Evolutionary conservation across 1,140 invertebrate species (phyloP), one percentile per base, ranked within the genome.

Genomic region (Pectinophora gossypiella): DNA sequence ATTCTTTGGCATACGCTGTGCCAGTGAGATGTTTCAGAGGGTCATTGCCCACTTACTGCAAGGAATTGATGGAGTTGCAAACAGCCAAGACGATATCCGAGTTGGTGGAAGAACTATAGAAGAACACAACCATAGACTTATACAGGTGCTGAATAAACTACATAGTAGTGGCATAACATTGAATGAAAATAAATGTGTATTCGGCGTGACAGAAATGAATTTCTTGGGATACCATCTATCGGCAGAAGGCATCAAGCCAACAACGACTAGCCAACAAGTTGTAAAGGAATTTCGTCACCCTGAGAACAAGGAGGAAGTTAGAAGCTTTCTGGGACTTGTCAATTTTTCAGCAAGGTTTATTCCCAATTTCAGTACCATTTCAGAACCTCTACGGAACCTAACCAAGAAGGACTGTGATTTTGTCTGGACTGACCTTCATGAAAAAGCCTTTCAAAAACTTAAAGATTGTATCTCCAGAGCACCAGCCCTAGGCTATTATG

Each of bases 1-100:
- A 13, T 47, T 56, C 16, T 63, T 65, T 43, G 63, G 63, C 4
- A 46, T 69, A 10, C 54, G 50, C 19, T 56, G 50, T 19, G 67
- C 64, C n/a, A 21, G 47, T 5, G 59, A 65, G 53, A 65, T 63
- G 38, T 68, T 59, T 46, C 62, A 65, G 54, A 38, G 47, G 27
- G 54, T 45, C 16, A 20, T 68, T 10, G 47, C 59, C 13, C 20
- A 38, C 7, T 46, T 59, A 16, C 47, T 65, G 18, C 13, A n/a
- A 13, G 56, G 58, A n/a, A 66, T 62, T 22, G 56, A 65, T 23
- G 68, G 63, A 3, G 60, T 55, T 18, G 49, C 70, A 5, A 61
- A 59, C 23, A 64, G 54, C 32, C 64, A 72, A 19, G 70, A 82
- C 46, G 76, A 77, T 55, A 59, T 79, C 16, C 51, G 75, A 3